These are phyloP conservation scores for Toxostoma redivivum DNA, from an alignment of 2,113 vertebrate genomes.

Conservation along the genomic window DNA sequence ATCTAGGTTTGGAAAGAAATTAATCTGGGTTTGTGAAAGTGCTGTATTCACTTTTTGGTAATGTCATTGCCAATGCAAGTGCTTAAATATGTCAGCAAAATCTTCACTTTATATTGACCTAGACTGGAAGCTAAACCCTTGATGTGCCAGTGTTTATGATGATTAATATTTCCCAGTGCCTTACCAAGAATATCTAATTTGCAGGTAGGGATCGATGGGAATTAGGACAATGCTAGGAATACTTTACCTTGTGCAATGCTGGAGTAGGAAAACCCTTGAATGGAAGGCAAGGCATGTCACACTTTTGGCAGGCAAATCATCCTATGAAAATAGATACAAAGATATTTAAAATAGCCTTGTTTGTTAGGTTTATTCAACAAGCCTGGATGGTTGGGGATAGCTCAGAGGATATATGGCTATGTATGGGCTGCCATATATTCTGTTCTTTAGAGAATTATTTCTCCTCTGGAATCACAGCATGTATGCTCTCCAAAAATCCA, in stretches of 20 bases:
- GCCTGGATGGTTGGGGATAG: background rate
- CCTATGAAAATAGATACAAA: background rate
- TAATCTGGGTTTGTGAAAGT: background rate
- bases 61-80: background rate
- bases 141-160: background rate
- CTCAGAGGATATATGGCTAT: background rate
- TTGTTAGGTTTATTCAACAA: background rate
- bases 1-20: background rate
- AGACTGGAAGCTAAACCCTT: background rate
- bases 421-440: background rate
- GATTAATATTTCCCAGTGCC: background rate
- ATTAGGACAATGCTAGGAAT: background rate
- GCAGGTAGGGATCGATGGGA: background rate
- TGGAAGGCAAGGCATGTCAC: background rate
- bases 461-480: conserved; percentile 1
- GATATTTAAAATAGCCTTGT: background rate
- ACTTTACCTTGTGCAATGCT: background rate
- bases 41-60: background rate
- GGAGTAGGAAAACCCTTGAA: background rate
- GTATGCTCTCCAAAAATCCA: background rate
- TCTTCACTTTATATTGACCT: background rate
- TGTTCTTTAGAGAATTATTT: background rate
- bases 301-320: background rate
- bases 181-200: background rate
- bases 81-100: background rate